Conservation (phyloP, 2,888 invertebrate genomes). For the Trissolcus brochymenae region DNA sequence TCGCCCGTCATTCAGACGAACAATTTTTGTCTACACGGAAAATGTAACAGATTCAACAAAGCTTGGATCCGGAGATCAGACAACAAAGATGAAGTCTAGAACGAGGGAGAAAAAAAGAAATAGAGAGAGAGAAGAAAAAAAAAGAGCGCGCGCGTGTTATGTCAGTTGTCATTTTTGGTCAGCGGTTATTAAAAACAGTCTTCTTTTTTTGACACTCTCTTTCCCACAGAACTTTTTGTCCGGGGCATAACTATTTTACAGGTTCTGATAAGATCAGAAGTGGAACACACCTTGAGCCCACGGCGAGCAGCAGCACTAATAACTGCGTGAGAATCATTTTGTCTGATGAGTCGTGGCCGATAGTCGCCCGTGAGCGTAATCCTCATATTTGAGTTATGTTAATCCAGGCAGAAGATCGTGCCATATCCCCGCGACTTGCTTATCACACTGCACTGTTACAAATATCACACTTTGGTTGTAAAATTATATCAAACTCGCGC, state of each 20-base stretch:
- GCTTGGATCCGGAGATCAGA: too few species aligned
- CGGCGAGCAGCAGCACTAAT: conserved; percentile 67
- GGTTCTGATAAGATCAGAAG: too few species aligned
- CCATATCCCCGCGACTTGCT: conserved; percentile 42
- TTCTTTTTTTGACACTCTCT: too few species aligned
- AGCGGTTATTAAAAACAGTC: too few species aligned
- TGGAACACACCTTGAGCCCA: conserved; percentile 69
- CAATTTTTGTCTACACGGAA: not conserved
- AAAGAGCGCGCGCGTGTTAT: too few species aligned
- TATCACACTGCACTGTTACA: conserved; percentile 32
- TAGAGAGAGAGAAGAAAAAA: too few species aligned
- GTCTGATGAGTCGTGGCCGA: conserved; percentile 65
- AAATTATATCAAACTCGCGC: not conserved
- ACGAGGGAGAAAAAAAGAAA: too few species aligned
- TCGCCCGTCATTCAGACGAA: not conserved
- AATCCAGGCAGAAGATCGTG: conserved; percentile 30
- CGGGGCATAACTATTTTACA: not conserved
- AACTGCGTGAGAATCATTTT: conserved; percentile 71
- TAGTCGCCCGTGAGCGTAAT: conserved; percentile 66
- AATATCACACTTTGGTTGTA: conserved; percentile 41
- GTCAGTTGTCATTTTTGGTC: too few species aligned
- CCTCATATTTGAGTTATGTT: conserved; percentile 72
- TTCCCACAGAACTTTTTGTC: not conserved
- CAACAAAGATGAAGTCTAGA: too few species aligned
- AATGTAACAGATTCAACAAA: not conserved